Evolutionary conservation across 2,113 vertebrate genomes (phyloP).

Genomic region (Eurystomus gularis): DNA sequence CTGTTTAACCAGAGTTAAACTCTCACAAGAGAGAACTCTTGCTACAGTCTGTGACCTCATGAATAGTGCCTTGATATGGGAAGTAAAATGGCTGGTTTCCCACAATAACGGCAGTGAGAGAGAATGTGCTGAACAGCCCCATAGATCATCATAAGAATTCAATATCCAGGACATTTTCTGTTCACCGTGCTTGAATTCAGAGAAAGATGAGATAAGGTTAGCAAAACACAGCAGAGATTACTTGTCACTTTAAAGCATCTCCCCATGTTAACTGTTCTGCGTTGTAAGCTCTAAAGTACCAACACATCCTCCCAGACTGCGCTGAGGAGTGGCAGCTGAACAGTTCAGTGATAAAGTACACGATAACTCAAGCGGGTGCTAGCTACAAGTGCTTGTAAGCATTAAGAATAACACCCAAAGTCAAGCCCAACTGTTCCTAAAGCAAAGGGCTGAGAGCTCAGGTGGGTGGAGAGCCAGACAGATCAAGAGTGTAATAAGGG

Average conservation of each 20-base stretch:
- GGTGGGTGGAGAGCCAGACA: not conserved
- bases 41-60: constrained; percentile 2
- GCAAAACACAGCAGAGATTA: constrained; percentile 61
- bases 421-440: not conserved
- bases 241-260: constrained; percentile 51
- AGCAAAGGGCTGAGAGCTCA: not conserved
- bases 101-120: not conserved
- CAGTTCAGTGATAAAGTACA: not conserved
- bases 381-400: not conserved
- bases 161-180: constrained; percentile 32
- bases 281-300: constrained; percentile 18
- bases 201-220: constrained; percentile 38
- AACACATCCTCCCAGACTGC: not conserved
- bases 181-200: constrained; percentile 14
- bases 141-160: constrained; percentile 60
- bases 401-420: constrained; percentile 28
- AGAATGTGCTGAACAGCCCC: constrained; percentile 11
- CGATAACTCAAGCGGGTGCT: not conserved
- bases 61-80: not conserved
- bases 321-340: not conserved
- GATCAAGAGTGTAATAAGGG: not conserved
- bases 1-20: not conserved
- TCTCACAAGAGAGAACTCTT: not conserved
- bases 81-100: constrained; percentile 37
- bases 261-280: constrained; percentile 14